phyloP scores from a whole-genome alignment of 2,113 vertebrate species.

The Thunnus maccoyii region DNA sequence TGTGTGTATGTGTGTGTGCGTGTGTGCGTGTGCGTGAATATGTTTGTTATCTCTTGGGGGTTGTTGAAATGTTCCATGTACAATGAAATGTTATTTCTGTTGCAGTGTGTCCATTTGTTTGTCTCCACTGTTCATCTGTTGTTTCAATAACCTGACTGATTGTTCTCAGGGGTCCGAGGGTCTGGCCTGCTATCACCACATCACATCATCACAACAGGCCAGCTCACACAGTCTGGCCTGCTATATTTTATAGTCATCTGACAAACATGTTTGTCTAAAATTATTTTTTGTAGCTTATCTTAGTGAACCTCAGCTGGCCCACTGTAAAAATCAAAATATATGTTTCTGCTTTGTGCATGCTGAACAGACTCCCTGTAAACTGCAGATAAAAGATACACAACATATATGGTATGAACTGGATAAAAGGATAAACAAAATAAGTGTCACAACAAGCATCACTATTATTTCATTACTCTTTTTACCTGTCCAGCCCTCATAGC shows the following conservation, averaged over 20 bases:
- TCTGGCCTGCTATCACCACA: slow-evolving; percentile 43
- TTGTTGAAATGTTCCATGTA: slow-evolving; percentile 60
- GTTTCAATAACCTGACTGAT: slow-evolving; percentile 69
- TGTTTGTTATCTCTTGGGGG: slow-evolving; percentile 37
- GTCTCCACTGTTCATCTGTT: slow-evolving; percentile 65
- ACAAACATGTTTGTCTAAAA: neutral
- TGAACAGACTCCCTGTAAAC: neutral
- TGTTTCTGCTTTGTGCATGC: neutral
- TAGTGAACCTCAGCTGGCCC: neutral
- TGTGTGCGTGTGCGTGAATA: neutral
- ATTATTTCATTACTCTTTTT: neutral
- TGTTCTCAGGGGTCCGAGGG: slow-evolving; percentile 55
- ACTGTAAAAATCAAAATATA: neutral
- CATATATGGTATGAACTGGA: neutral
- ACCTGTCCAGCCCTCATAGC: neutral
- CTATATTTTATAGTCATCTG: slow-evolving; percentile 5
- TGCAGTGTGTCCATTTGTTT: slow-evolving; percentile 60
- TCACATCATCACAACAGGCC: slow-evolving; percentile 43
- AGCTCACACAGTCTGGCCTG: neutral
- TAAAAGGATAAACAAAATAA: neutral
- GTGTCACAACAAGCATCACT: neutral
- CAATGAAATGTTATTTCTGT: slow-evolving; percentile 60
- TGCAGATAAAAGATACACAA: neutral
- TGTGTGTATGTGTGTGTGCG: neutral
- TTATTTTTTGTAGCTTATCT: neutral